Evolutionary conservation across 2,797 vertebrate genomes (phyloP), one percentile per base, ranked within the genome.

Genomic region (Hyperoplus immaculatus): DNA sequence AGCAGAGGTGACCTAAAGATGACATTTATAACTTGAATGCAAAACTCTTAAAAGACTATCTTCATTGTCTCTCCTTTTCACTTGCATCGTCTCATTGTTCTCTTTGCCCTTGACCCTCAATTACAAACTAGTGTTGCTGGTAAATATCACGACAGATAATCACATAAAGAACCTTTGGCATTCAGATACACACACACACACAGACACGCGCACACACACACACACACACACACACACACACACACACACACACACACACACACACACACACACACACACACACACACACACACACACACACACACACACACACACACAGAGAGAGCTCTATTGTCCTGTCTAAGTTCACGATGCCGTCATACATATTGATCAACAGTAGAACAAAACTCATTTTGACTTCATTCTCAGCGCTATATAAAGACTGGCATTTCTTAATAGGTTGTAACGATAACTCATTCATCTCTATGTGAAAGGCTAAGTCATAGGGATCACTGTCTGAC

Each of bases 371-470:
- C 92, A 92, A 92, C 75, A 91, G 92, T 57, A 85, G 69, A 75
- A 90, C 77, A 86, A 76, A 87, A 92, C 78, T 80, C 84, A 92
- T 92, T 94, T 88, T 89, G 90, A 92, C 92, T 94, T 91, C 83
- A 94, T 92, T 95, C 80, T 84, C 89, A 57, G 41, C 59, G 75
- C 77, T 81, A 79, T 86, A 90, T 77, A 88, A 87, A 93, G 93
- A 95, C 65, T 94, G 94, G 75, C 93, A 95, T 91, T 88, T 92
- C 81, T 91, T 95, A 96, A 96, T 94, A 93, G 94, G 93, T 71
- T 81, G 55, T 84, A 87, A 92, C 95, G 95, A 96, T 96, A 95
- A 96, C 95, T 95, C 87, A 96, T 95, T 95, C 92, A 93, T 95
- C 87, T 93, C 88, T 90, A 91, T 90, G 87, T 94, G 91, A 95